Base-by-base conservation (phyloP, 1,140 invertebrate genomes). In the Hylyphantes graminicola region DNA sequence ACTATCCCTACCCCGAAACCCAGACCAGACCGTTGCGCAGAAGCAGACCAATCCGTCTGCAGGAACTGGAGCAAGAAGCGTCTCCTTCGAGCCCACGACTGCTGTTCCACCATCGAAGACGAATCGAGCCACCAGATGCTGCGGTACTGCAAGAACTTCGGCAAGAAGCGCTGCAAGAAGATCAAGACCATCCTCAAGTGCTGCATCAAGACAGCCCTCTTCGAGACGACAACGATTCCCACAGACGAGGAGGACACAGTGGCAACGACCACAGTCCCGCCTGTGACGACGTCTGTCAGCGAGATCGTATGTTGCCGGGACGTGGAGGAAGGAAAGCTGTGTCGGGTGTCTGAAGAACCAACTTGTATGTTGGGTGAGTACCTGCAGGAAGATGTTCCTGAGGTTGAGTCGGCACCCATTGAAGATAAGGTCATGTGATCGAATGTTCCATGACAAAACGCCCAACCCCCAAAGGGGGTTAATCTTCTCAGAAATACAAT, bases 131-230 rank as follows among this genome's bases (percentile, higher is more conserved):
- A 4, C 7, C 15, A 11, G 4, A 10, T 53, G 21, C n/a, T 3
- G 48, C 12, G 48, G 48, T 15, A 15, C 8, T 85, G 82, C 53
- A 77, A n/a, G n/a, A 77, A 78, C 10, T 77, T 77, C 15, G 74
- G 65, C 0, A 77, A 68, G n/a, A 75, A 85, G 64, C 86, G 84
- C 57, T 73, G 82, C 77, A 80, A 79, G 76, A 84, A 74, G 65
- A 67, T 86, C 67, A 72, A 17, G 85, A 65, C 72, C 48, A 59
- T 81, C 35, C 17, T 85, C 17, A 68, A 82, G 88, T 88, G 86
- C 86, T 89, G 82, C 65, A 64, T 83, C 51, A 83, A 83, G 12
- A 83, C 80, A 7, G 11, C 59, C 0, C 21, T 65, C 15, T 48
- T 51, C 0, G 59, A 74, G 9, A 51, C 19, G 7, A 63, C 55